Base-by-base conservation (phyloP, 2,888 invertebrate genomes). In the Drosophila leonis region DNA sequence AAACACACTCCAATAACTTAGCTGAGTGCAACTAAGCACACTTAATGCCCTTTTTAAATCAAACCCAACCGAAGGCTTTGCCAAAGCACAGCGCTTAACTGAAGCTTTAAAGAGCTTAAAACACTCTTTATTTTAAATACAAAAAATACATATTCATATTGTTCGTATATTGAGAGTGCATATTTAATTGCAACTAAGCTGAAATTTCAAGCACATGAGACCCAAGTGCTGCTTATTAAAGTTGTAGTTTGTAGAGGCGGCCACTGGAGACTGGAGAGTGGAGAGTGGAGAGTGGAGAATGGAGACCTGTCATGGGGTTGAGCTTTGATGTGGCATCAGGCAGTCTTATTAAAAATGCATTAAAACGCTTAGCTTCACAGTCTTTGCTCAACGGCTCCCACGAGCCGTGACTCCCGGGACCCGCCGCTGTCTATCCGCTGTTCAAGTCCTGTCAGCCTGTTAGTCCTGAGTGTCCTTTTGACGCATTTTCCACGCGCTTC, bases 271-370 rank as follows among this genome's bases (percentile, higher is more conserved):
- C 13, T 18, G 29, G 48, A 31, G 52, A 18, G 27, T 15, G n/a
- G 9, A 13, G 35, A 27, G 8, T 13, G 44, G 24, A 27, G 15
- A 8, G 10, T 35, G 35, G 35, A n/a, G 44, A 4, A 4, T 4
- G 35, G 35, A n/a, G 44, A 29, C 18, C 27, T 46, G 24, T 10
- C 31, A 29, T 44, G 46, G 31, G 29, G 39, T 13, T 37, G 27
- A 27, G 20, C 66, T 81, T 63, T 76, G 66, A 59, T 46, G 66
- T 65, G 73, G 51, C 69, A 44, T 65, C 51, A 49, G 48, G 71
- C 59, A 35, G n/a, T 49, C 71, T 80, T 71, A 75, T 80, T 80
- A 77, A 80, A 80, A 77, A 75, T 77, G 74, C 57, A 80, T 72
- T 72, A 51, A 69, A 80, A 63, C 80, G 80, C 78, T 79, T 78